Percentiles rank a stretch among this genome's conserved stretches.
Evolutionary conservation across 1,140 invertebrate species (phyloP).

Genomic region (Neodiprion virginianus): DNA sequence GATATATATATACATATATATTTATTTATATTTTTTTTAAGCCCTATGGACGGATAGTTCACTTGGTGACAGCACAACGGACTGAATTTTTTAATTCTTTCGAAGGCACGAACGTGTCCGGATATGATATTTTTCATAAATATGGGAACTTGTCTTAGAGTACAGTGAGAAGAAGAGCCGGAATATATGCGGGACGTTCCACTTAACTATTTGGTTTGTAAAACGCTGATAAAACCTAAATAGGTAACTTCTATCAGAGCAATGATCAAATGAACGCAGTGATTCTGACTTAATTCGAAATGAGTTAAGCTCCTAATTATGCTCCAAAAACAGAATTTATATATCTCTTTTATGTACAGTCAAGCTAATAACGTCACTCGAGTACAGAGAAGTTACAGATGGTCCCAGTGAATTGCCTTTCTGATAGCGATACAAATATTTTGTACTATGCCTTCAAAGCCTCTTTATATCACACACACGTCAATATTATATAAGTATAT

Average conservation of each 20-base stretch:
- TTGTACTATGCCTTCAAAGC: not conserved
- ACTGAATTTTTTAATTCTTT: constrained; percentile 25
- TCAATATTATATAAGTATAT: no score
- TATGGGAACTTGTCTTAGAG: not conserved
- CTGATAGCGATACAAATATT: not conserved
- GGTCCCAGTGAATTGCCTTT: not conserved
- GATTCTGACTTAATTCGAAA: no score
- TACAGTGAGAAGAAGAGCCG: not conserved
- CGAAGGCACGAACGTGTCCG: not conserved
- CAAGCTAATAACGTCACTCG: no score
- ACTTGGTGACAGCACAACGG: constrained; percentile 52
- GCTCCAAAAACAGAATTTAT: no score
- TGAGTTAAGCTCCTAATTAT: no score
- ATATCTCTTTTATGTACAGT: no score
- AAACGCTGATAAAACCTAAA: no score
- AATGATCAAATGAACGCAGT: no score
- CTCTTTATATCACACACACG: not conserved
- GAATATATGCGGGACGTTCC: not conserved
- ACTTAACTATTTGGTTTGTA: no score
- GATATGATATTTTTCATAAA: not conserved
- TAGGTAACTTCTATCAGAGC: no score
- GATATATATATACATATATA: not conserved
- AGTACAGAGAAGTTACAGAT: not conserved
- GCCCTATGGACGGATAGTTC: constrained; percentile 57
- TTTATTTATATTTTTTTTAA: constrained; percentile 30